Conservation (phyloP, 2,797 vertebrate genomes). For the Sebastes miniatus region DNA sequence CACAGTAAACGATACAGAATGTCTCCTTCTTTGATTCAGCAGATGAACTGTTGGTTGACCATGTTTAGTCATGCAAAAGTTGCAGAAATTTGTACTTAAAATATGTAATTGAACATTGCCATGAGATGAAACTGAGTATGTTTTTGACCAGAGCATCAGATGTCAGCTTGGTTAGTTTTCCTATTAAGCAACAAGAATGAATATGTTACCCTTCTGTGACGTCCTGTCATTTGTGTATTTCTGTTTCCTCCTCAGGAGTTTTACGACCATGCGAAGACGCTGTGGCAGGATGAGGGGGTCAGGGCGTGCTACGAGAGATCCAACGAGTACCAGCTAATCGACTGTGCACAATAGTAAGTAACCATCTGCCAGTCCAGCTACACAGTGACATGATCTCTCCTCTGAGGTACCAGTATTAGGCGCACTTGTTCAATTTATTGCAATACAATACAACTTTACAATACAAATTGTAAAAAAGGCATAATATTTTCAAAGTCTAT, state of each 20-base stretch:
- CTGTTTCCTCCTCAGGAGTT: slow-evolving; percentile 85
- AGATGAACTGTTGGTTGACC: background rate
- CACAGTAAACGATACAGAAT: background rate
- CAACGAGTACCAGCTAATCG: slow-evolving; percentile 98
- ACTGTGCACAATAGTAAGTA: slow-evolving; percentile 98
- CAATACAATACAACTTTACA: background rate
- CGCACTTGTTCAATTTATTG: background rate
- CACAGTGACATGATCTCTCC: background rate
- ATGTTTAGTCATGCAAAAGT: background rate
- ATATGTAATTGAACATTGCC: background rate
- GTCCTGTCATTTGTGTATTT: background rate
- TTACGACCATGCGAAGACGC: slow-evolving; percentile 93
- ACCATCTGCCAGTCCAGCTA: background rate
- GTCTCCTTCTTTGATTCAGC: background rate
- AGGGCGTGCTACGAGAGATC: slow-evolving; percentile 95
- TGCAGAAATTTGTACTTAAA: background rate
- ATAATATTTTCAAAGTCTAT: background rate
- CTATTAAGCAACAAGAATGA: background rate
- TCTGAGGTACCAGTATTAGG: background rate
- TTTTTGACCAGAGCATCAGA: background rate
- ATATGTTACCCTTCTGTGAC: background rate
- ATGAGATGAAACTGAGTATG: background rate
- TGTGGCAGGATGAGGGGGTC: slow-evolving; percentile 97
- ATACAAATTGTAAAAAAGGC: too few species aligned
- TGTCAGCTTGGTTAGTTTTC: background rate